Conservation (phyloP, 1,140 invertebrate species). For the Mamestra configurata region DNA sequence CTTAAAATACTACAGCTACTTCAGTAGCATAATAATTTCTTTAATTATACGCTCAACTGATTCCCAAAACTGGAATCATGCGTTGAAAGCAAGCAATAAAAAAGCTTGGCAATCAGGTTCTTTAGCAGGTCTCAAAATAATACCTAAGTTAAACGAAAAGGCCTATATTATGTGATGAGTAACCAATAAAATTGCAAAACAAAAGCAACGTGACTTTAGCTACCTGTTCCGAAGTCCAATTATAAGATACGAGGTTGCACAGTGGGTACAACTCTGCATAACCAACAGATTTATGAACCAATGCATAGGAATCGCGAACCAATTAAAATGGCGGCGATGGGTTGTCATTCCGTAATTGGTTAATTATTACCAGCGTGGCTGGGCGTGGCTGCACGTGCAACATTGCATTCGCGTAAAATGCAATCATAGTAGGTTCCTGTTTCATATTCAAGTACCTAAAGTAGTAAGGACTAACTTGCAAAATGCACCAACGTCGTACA, state of each 20-base stretch:
- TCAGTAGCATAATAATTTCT: not conserved
- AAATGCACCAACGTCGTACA: not conserved
- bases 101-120: not conserved
- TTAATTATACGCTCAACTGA: constrained; percentile 4
- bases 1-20: no score
- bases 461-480: not conserved
- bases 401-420: constrained; percentile 26
- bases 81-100: not conserved
- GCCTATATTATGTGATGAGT: not conserved
- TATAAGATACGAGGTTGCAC: constrained; percentile 47
- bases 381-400: constrained; percentile 71
- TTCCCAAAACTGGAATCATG: not conserved
- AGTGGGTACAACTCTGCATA: constrained; percentile 49
- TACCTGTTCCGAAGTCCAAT: constrained; percentile 47
- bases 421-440: constrained; percentile 27
- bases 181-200: constrained; percentile 24
- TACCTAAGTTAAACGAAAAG: not conserved
- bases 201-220: constrained; percentile 20
- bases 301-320: constrained; percentile 75
- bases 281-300: constrained; percentile 68
- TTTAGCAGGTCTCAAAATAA: not conserved
- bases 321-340: constrained; percentile 82
- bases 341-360: constrained; percentile 85
- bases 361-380: constrained; percentile 81
- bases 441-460: not conserved